phyloP scores from a whole-genome alignment of 2,113 vertebrate species.

The Xiphophorus hellerii region DNA sequence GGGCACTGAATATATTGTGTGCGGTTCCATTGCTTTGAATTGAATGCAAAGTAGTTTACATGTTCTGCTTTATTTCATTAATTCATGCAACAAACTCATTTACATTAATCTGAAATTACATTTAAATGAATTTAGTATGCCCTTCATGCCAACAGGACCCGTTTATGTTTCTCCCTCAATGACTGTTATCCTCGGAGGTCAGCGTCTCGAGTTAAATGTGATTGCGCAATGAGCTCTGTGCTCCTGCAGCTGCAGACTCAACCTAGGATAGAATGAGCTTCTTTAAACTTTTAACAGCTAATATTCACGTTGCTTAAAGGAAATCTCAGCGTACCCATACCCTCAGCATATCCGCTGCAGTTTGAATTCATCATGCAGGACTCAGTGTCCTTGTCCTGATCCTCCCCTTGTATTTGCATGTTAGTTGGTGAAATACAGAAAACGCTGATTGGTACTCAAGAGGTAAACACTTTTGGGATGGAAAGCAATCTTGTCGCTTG shows the following conservation, averaged over 20 bases:
- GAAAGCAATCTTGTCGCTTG: conserved; percentile 39
- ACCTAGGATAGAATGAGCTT: conserved; percentile 36
- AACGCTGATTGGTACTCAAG: conserved; percentile 31
- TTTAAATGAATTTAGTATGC: conserved; percentile 22
- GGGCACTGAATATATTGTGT: neutral
- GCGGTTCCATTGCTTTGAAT: no score
- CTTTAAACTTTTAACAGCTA: conserved; percentile 40
- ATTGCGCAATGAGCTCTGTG: conserved; percentile 25
- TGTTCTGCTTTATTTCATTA: conserved; percentile 8
- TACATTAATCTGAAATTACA: conserved; percentile 8
- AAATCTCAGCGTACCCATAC: conserved; percentile 20
- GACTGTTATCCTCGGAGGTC: conserved; percentile 20
- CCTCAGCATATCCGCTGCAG: neutral
- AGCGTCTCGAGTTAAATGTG: conserved; percentile 28
- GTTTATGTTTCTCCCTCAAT: conserved; percentile 19
- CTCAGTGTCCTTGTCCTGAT: conserved; percentile 3
- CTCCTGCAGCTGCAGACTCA: conserved; percentile 24
- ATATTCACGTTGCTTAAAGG: conserved; percentile 37
- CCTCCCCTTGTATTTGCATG: conserved; percentile 27
- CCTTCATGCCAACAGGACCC: neutral
- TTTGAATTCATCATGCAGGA: conserved; percentile 28
- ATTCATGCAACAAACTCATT: neutral
- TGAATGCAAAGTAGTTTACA: neutral
- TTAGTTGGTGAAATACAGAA: conserved; percentile 25
- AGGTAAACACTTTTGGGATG: conserved; percentile 28